Evolutionary conservation across 2,113 vertebrate genomes (phyloP).

Genomic region (Gopherus evgoodei): DNA sequence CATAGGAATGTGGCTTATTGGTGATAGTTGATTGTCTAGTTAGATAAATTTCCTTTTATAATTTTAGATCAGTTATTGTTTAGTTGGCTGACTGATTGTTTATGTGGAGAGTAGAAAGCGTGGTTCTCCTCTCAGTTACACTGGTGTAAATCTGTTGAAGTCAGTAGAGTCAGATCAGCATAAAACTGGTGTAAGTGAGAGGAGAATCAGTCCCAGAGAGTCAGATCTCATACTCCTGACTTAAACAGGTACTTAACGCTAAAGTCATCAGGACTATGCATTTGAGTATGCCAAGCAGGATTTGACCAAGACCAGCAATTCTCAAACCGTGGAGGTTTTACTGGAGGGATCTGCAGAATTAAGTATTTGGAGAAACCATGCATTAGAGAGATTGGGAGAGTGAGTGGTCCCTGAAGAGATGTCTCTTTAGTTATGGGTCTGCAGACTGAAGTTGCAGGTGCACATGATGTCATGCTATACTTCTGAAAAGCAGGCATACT

Average conservation of each 20-base stretch:
- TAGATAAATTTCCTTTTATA: neutral
- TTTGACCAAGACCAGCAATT: neutral
- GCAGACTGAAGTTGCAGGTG: neutral
- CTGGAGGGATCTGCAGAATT: neutral
- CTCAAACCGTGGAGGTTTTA: neutral
- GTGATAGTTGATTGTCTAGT: neutral
- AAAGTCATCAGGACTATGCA: accelerated
- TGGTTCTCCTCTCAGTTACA: neutral
- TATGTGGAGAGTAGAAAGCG: neutral
- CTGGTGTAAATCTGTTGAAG: neutral
- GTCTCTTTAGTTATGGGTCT: neutral
- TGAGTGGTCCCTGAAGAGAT: neutral
- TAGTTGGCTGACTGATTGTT: neutral
- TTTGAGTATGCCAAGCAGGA: neutral
- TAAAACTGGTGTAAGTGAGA: neutral
- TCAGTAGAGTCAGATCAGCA: neutral
- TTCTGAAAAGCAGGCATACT: neutral
- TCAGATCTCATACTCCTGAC: neutral
- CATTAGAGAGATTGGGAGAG: neutral
- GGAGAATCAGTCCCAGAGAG: neutral
- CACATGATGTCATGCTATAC: neutral
- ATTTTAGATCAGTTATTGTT: neutral
- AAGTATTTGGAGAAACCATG: neutral
- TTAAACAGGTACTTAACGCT: accelerated
- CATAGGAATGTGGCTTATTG: neutral